Evolutionary conservation across 2,888 invertebrate genomes (phyloP).

Genomic region (Rhagophthalmus giganteus): DNA sequence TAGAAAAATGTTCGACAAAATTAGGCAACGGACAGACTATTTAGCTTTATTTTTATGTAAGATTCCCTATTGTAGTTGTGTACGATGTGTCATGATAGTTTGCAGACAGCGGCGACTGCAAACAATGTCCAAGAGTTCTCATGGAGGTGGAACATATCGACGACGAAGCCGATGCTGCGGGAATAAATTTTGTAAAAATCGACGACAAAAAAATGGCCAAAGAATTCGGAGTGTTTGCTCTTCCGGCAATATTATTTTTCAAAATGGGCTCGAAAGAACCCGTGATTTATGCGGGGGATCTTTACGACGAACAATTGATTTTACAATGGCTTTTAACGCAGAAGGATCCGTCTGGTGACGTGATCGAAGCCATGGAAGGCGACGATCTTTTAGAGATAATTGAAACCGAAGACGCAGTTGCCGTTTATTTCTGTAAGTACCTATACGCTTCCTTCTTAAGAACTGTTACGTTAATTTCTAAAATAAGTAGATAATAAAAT

Average conservation of each 20-base stretch:
- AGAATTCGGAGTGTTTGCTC: constrained; percentile 84
- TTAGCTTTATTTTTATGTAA: constrained; percentile 93
- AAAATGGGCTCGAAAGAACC: constrained; percentile 86
- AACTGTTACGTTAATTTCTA: too few relatives aligned
- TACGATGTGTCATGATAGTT: constrained; percentile 45
- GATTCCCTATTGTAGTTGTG: constrained; percentile 43
- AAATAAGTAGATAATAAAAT: not conserved
- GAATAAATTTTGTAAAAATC: constrained; percentile 91
- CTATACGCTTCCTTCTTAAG: too few relatives aligned
- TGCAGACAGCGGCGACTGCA: constrained; percentile 93
- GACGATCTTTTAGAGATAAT: constrained; percentile 75
- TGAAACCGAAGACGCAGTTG: constrained; percentile 78
- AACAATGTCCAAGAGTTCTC: constrained; percentile 87
- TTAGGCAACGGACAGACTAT: constrained; percentile 84
- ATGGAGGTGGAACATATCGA: constrained; percentile 90
- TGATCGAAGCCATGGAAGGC: constrained; percentile 86
- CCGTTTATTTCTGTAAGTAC: constrained; percentile 91
- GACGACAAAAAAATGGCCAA: constrained; percentile 87
- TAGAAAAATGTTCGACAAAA: constrained; percentile 90
- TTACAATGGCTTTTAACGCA: constrained; percentile 89
- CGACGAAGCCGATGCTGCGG: constrained; percentile 87
- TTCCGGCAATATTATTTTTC: constrained; percentile 89
- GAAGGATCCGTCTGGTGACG: constrained; percentile 89
- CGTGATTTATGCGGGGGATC: constrained; percentile 87
- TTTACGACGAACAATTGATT: constrained; percentile 85